These are phyloP conservation scores for Eremophila alpestris DNA, from an alignment of 2,797 vertebrate genomes.

Conservation along the genomic window DNA sequence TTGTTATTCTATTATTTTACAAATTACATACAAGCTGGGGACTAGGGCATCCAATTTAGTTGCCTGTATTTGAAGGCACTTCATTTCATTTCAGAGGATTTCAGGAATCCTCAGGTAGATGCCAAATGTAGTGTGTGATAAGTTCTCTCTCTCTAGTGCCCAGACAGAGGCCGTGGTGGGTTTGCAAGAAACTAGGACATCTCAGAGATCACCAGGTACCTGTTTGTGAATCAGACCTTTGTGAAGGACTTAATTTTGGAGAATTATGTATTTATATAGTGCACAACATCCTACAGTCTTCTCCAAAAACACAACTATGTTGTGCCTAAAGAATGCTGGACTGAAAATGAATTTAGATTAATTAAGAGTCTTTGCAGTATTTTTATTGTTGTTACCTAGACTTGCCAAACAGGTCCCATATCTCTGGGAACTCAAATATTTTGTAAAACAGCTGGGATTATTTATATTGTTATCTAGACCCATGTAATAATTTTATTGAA, in stretches of 20 bases:
- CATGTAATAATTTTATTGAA: background rate
- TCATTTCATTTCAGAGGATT: background rate
- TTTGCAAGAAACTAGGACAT: background rate
- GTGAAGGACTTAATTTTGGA: background rate
- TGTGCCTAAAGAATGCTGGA: background rate
- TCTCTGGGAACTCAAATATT: background rate
- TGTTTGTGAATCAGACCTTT: background rate
- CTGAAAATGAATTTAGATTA: background rate
- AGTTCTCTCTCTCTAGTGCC: background rate
- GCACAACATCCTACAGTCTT: background rate
- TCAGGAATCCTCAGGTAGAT: background rate
- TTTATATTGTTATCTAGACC: background rate
- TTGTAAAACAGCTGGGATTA: background rate
- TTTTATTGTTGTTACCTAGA: background rate
- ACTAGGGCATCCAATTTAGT: background rate
- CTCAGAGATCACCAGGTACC: background rate
- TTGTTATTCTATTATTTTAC: background rate
- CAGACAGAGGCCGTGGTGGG: background rate
- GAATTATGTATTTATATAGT: background rate
- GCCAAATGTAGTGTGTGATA: background rate
- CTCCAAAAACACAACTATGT: background rate
- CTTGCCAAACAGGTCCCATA: background rate
- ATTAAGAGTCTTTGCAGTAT: background rate
- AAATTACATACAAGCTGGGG: background rate
- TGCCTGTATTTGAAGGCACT: background rate